phyloP scores from a whole-genome alignment of 2,113 vertebrate genomes.

The Podarcis raffonei region DNA sequence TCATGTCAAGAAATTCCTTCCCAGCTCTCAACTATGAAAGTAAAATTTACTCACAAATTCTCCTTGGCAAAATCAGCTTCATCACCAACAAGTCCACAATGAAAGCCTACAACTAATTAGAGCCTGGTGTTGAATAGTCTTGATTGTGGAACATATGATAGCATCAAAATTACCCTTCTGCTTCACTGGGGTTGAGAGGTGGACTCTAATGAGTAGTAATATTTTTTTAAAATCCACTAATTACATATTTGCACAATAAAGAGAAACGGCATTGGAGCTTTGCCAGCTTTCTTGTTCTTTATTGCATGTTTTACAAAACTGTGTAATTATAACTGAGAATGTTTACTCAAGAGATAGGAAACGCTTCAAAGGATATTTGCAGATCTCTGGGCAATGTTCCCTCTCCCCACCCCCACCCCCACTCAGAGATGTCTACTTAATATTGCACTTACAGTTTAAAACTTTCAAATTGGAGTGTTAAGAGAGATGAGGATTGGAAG shows the following conservation, averaged over 20 bases:
- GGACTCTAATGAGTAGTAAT: constrained; percentile 41
- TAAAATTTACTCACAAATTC: not conserved
- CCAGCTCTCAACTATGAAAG: not conserved
- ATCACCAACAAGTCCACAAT: not conserved
- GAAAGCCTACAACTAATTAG: fast-evolving
- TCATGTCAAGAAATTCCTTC: not conserved
- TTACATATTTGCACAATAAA: constrained; percentile 61
- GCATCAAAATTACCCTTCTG: constrained; percentile 42
- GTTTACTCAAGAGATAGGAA: constrained; percentile 56
- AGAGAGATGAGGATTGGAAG: not conserved
- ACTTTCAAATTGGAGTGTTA: not conserved
- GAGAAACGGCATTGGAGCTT: constrained; percentile 48
- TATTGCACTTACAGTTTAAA: constrained; percentile 1
- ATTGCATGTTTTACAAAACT: constrained; percentile 56
- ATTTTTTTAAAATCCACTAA: constrained; percentile 39
- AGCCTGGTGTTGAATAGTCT: not conserved
- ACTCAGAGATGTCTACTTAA: not conserved
- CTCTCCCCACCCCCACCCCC: not conserved
- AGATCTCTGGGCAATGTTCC: constrained; percentile 24
- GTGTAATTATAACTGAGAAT: constrained; percentile 51
- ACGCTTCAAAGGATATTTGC: constrained; percentile 54
- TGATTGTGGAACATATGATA: not conserved
- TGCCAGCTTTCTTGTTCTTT: constrained; percentile 58
- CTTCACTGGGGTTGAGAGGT: not conserved
- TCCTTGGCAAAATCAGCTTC: not conserved